Evolutionary conservation across 2,113 vertebrate genomes (phyloP).

Genomic region (Tetrax tetrax): DNA sequence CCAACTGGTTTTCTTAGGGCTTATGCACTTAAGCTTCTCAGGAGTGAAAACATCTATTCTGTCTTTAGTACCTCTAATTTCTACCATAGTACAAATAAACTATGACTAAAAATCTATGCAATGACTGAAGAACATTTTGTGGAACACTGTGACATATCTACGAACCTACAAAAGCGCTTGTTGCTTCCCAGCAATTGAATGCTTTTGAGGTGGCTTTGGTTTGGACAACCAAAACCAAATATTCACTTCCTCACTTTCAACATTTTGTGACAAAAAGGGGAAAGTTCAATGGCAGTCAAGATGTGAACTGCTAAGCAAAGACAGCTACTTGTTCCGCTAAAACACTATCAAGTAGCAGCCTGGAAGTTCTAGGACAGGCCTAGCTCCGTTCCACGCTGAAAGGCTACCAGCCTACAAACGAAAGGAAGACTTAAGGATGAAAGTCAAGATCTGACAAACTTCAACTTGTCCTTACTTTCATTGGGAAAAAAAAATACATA

Average conservation of each 20-base stretch:
- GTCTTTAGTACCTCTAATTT: neutral
- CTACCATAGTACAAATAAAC: neutral
- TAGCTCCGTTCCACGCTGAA: neutral
- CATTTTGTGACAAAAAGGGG: constrained; percentile 17
- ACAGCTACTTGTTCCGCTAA: neutral
- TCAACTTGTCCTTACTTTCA: neutral
- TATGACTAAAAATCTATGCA: neutral
- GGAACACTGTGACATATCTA: neutral
- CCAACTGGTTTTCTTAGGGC: neutral
- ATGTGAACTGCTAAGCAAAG: neutral
- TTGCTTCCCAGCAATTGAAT: neutral
- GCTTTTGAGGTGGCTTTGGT: constrained; percentile 9
- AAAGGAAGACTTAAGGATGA: neutral
- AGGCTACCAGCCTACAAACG: neutral
- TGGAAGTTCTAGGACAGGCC: neutral
- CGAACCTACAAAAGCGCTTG: neutral
- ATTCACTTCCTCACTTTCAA: constrained; percentile 28
- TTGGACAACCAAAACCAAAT: constrained; percentile 22
- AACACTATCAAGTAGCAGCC: neutral
- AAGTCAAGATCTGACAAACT: neutral
- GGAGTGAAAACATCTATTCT: neutral
- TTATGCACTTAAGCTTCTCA: neutral
- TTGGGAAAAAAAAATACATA: neutral
- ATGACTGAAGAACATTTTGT: neutral
- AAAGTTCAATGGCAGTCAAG: neutral